Percentiles rank a stretch among this genome's conserved stretches.
phyloP scores from a whole-genome alignment of 2,888 invertebrate genomes.

The Abrostola triplasia region DNA sequence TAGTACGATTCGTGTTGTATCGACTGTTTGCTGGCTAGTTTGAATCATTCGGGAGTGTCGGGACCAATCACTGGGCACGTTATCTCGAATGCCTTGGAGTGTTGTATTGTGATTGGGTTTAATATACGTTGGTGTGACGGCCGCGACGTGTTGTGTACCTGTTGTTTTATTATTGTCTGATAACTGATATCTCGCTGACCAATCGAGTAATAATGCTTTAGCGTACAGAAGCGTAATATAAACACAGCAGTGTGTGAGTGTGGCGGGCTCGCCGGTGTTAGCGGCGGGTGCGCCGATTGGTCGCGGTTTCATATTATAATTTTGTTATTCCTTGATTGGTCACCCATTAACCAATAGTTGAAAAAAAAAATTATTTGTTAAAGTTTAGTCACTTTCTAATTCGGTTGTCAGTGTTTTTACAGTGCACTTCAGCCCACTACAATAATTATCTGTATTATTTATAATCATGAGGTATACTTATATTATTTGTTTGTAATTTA shows the following conservation, averaged over 20 bases:
- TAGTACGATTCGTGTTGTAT: background rate
- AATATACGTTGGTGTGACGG: conserved; percentile 4
- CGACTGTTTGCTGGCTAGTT: background rate
- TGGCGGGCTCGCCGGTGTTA: conserved; percentile 25
- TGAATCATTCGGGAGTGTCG: conserved; percentile 1
- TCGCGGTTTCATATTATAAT: conserved; percentile 19
- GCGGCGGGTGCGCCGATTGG: conserved; percentile 32
- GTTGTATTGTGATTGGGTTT: conserved; percentile 1
- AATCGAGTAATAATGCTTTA: conserved; percentile 4
- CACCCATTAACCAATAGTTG: conserved; percentile 47
- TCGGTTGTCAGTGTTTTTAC: too few species aligned
- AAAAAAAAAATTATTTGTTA: conserved; percentile 19
- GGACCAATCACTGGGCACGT: background rate
- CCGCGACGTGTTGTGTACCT: background rate
- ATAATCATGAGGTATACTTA: too few species aligned
- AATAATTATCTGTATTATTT: too few species aligned
- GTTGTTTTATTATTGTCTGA: background rate
- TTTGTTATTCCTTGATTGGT: conserved; percentile 49
- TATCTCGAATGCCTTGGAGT: background rate
- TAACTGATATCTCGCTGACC: background rate
- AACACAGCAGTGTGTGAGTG: conserved; percentile 22
- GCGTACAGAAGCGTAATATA: background rate
- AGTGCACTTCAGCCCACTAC: too few species aligned
- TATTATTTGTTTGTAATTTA: too few species aligned
- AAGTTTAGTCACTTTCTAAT: background rate